Evolutionary conservation across 2,797 vertebrate genomes (phyloP).

Genomic region (Lerista edwardsae): DNA sequence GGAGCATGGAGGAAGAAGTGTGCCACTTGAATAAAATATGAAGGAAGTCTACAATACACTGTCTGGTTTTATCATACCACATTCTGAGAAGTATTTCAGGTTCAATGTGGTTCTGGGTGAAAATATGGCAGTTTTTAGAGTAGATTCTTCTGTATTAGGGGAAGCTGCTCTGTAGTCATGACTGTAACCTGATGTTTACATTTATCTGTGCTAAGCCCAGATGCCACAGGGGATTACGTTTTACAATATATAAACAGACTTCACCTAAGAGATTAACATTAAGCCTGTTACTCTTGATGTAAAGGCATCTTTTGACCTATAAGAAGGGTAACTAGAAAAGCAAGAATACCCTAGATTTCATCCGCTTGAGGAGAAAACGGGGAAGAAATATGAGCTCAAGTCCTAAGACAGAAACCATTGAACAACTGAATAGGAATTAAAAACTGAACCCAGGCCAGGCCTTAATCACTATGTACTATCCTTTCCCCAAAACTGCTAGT

Average conservation of each 20-base stretch:
- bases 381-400: background rate
- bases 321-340: conserved; percentile 48
- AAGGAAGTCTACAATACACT: background rate
- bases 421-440: background rate
- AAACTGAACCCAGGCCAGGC: background rate
- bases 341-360: background rate
- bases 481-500: background rate
- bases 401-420: background rate
- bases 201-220: conserved; percentile 31
- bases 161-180: conserved; percentile 11
- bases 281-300: conserved; percentile 54
- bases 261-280: conserved; percentile 50
- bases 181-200: background rate
- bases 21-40: background rate
- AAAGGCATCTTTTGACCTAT: conserved; percentile 43
- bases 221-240: conserved; percentile 62
- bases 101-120: background rate
- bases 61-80: background rate
- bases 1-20: background rate
- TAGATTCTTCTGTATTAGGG: background rate
- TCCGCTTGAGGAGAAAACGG: background rate
- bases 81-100: background rate
- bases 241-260: conserved; percentile 62
- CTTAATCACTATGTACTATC: background rate
- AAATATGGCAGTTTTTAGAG: conserved; percentile 1